phyloP scores from a whole-genome alignment of 1,140 invertebrate genomes.

The Saxidomus purpurata region DNA sequence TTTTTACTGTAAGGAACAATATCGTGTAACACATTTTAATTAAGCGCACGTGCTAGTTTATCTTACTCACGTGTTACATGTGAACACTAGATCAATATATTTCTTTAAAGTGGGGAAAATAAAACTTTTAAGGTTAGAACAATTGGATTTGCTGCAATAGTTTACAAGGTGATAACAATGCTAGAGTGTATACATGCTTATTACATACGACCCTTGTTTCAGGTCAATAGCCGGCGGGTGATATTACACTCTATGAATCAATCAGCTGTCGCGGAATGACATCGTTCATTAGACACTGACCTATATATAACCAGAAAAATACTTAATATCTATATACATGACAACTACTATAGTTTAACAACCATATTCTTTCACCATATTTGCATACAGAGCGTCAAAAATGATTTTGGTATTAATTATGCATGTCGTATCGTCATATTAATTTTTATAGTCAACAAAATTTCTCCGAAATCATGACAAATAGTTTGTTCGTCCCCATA shows the following conservation, averaged over 20 bases:
- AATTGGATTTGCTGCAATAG: no score
- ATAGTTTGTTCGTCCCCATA: no score
- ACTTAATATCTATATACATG: conserved; percentile 5
- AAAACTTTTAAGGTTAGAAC: no score
- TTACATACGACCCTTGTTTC: conserved; percentile 9
- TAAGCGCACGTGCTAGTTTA: no score
- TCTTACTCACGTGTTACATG: no score
- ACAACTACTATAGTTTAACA: neutral
- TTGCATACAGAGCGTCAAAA: neutral
- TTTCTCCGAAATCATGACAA: no score
- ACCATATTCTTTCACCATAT: neutral
- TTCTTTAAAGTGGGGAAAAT: no score
- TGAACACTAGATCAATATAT: no score
- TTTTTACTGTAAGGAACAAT: no score
- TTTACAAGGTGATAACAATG: neutral
- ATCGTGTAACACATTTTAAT: no score
- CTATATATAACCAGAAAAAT: neutral
- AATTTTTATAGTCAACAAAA: no score
- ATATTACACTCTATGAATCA: conserved; percentile 20
- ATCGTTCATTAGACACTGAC: conserved; percentile 47
- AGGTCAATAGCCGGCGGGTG: neutral
- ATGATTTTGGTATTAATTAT: neutral
- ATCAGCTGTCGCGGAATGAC: conserved; percentile 1
- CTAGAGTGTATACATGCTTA: neutral
- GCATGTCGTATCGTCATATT: no score